A percentile compares a stretch with the other conserved stretches of the same genome.
Conservation (phyloP, 2,113 vertebrate species). For the Anhinga rufa region DNA sequence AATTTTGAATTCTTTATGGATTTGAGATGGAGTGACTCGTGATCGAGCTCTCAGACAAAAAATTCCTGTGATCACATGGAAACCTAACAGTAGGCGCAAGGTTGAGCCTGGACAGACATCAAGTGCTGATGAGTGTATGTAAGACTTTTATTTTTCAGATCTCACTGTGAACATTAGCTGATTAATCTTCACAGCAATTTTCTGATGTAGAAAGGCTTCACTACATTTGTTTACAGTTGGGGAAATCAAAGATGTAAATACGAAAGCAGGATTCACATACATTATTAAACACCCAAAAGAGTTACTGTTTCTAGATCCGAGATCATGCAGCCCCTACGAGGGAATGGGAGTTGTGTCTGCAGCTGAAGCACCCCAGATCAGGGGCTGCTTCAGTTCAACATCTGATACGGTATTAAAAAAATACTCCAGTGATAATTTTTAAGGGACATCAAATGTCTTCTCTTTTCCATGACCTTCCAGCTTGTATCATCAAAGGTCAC, state of each 20-base stretch:
- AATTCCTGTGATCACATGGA: not conserved
- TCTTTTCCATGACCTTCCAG: constrained; percentile 25
- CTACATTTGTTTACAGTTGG: not conserved
- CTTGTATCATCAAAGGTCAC: constrained; percentile 52
- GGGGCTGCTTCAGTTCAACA: not conserved
- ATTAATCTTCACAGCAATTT: not conserved
- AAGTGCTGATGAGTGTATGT: not conserved
- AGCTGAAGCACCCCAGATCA: not conserved
- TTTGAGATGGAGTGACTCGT: not conserved
- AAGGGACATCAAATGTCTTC: not conserved
- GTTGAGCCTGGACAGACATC: not conserved
- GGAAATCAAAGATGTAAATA: not conserved
- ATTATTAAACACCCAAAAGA: not conserved
- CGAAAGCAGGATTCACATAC: not conserved
- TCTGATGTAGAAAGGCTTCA: not conserved
- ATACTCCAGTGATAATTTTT: not conserved
- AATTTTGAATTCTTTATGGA: not conserved
- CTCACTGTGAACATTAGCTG: not conserved
- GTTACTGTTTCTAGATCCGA: not conserved
- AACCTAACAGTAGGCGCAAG: not conserved
- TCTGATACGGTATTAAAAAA: not conserved
- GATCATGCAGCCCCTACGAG: rapidly evolving
- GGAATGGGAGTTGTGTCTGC: not conserved
- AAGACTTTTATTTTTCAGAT: not conserved
- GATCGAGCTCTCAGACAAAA: not conserved